Conservation (phyloP, 2,888 invertebrate genomes). For the Brachyptera putata region DNA sequence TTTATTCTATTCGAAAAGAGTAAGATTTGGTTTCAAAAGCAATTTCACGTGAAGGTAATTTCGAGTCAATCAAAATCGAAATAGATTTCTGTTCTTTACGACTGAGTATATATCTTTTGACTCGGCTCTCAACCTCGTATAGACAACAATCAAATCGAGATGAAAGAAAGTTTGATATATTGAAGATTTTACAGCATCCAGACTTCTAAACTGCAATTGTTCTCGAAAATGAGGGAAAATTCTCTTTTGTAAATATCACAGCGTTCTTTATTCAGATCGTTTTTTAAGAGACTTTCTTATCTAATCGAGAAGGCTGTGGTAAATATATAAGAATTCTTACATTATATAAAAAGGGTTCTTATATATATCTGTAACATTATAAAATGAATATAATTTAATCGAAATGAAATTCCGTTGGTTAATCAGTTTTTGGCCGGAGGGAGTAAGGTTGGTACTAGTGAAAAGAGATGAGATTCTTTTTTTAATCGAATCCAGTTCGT, state of each 20-base stretch:
- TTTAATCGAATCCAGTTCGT: neutral
- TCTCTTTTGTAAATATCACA: neutral
- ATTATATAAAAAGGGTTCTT: neutral
- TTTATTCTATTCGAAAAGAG: too few species aligned
- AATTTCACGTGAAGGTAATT: too few species aligned
- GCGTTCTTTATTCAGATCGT: too few species aligned
- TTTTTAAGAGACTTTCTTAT: too few species aligned
- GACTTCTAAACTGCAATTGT: slow-evolving; percentile 7
- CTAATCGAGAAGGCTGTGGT: too few species aligned
- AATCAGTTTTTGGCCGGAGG: slow-evolving; percentile 1
- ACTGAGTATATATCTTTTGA: too few species aligned
- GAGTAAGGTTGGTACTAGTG: neutral
- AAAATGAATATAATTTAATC: slow-evolving; percentile 14
- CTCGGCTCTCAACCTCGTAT: too few species aligned
- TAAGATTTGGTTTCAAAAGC: too few species aligned
- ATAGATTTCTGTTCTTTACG: too few species aligned
- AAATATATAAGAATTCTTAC: slow-evolving; percentile 3
- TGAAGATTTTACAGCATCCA: slow-evolving; percentile 5
- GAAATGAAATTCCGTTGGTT: neutral
- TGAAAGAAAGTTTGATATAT: slow-evolving; percentile 15
- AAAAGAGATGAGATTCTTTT: neutral
- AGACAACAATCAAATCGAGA: slow-evolving; percentile 12
- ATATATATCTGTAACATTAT: neutral
- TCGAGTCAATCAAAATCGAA: too few species aligned
- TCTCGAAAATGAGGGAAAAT: neutral